phyloP scores from a whole-genome alignment of 2,888 invertebrate genomes.

The Tuta absoluta region DNA sequence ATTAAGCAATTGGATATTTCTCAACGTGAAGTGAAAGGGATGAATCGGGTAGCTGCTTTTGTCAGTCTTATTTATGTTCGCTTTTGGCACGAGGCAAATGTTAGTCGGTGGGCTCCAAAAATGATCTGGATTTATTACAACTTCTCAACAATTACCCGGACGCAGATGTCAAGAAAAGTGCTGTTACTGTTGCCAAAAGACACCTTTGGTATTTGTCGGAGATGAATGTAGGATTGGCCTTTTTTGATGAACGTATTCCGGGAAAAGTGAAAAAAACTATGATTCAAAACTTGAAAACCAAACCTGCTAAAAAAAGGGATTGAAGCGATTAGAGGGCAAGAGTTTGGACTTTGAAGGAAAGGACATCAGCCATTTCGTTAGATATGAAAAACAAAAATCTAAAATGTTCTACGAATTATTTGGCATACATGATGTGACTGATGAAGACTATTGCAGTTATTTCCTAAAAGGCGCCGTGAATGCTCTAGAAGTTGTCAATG shows the following conservation, averaged over 20 bases:
- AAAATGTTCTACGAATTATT: background rate
- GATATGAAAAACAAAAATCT: too few species aligned
- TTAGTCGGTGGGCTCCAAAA: background rate
- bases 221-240: background rate
- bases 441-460: background rate
- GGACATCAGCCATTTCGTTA: background rate
- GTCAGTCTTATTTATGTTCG: background rate
- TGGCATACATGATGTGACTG: background rate
- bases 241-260: background rate
- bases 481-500: background rate
- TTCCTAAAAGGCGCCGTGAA: background rate
- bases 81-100: slow-evolving; percentile 1
- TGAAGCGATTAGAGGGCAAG: background rate
- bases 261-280: background rate
- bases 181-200: background rate
- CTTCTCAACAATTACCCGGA: background rate
- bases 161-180: background rate
- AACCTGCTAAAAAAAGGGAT: background rate
- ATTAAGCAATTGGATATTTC: background rate
- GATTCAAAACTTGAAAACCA: background rate
- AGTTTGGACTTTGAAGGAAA: background rate
- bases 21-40: background rate
- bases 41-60: too few species aligned
- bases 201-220: background rate
- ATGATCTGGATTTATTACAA: background rate